Conservation (phyloP, 2,113 vertebrate genomes). For the Melozone crissalis region DNA sequence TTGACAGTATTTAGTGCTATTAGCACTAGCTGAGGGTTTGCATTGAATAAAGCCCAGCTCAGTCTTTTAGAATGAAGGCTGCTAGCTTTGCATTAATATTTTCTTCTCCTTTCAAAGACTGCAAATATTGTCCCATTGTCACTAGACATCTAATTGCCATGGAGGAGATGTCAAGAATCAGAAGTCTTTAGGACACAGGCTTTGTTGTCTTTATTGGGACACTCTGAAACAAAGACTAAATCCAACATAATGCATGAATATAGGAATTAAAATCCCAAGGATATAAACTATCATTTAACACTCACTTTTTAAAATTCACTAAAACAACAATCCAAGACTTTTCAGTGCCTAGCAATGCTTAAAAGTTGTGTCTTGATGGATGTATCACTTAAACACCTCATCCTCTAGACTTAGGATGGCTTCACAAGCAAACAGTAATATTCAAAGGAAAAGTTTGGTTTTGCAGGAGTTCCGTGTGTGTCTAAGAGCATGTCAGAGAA, state of each 20-base stretch:
- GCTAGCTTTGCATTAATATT: not conserved
- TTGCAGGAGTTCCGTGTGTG: not conserved
- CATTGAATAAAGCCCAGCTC: not conserved
- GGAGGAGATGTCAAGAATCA: not conserved
- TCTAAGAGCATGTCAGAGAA: not conserved
- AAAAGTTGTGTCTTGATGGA: not conserved
- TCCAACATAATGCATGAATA: not conserved
- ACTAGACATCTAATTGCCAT: not conserved
- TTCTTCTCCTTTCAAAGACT: not conserved
- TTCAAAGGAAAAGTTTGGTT: not conserved
- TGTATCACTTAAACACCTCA: not conserved
- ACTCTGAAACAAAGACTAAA: not conserved
- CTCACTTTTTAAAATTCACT: not conserved
- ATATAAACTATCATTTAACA: not conserved
- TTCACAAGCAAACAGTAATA: not conserved
- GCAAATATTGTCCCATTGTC: not conserved
- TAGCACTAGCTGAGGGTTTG: not conserved
- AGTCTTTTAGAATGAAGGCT: not conserved
- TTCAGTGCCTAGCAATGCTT: not conserved
- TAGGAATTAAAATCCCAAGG: not conserved
- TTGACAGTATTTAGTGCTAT: not conserved
- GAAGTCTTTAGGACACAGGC: not conserved
- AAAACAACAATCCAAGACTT: not conserved
- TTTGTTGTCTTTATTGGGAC: not conserved
- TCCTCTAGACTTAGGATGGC: not conserved